Conservation (phyloP, 1,140 invertebrate genomes). For the Tetragnatha versicolor region DNA sequence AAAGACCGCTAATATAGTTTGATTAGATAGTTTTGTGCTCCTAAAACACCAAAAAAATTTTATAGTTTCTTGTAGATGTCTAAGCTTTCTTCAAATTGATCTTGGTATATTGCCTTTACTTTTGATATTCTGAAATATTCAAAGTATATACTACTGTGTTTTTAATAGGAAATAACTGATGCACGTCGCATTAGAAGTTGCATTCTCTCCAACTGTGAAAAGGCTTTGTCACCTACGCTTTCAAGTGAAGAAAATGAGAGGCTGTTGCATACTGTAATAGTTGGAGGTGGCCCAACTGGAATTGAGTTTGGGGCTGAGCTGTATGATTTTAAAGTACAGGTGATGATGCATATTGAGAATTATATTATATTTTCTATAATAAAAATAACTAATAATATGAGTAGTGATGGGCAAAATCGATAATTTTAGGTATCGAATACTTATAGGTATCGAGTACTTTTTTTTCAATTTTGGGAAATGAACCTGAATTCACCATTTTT, state of each 20-base stretch:
- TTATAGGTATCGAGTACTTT: too few species aligned
- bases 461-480: too few species aligned
- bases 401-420: too few species aligned
- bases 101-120: background rate
- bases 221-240: slow-evolving; percentile 61
- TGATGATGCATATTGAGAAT: slow-evolving; percentile 34
- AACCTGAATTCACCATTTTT: too few species aligned
- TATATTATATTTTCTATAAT: too few species aligned
- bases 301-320: slow-evolving; percentile 68
- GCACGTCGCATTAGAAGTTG: slow-evolving; percentile 63
- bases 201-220: slow-evolving; percentile 64
- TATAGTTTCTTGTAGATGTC: background rate
- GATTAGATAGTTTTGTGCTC: too few species aligned
- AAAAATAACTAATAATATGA: too few species aligned
- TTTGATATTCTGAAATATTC: background rate
- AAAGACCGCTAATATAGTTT: too few species aligned
- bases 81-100: background rate
- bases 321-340: slow-evolving; percentile 66
- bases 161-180: slow-evolving; percentile 64
- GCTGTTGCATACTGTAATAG: slow-evolving; percentile 65
- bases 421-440: too few species aligned
- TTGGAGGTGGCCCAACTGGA: slow-evolving; percentile 66
- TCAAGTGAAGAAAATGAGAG: slow-evolving; percentile 59
- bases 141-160: background rate
- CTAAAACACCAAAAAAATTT: too few species aligned